Evolutionary conservation across 2,797 vertebrate species (phyloP), one percentile per base, ranked within the genome.

Genomic region (Emys orbicularis): DNA sequence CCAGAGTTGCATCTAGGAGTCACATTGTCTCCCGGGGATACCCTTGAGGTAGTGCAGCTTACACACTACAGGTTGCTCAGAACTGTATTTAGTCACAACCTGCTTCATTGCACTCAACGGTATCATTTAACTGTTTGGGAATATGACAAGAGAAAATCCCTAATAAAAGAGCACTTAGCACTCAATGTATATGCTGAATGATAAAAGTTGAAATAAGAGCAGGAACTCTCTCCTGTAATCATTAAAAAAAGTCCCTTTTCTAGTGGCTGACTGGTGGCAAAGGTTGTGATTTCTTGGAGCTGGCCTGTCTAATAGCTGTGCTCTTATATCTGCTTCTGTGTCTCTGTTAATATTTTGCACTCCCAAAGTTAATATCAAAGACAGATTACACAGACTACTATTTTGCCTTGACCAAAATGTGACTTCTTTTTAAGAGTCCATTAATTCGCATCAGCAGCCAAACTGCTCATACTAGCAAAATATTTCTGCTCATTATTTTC

Each of bases 401-500:
- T 34, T 95, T 90, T 2, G 0, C 37, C 44, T 91, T 95, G 8
- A 61, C 56, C 18, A 95, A 91, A 34, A 80, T 76, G 6, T 47
- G 2, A 13, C 11, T 80, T 37, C 11, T 80, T 84, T 94, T 89
- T 6, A 90, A 84, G 83, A 95, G 6, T 31, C 37, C 11, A 82
- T 86, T 91, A 89, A 83, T 90, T 94, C 88, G 8, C 79, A 86
- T 77, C 65, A 95, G 72, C 31, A 94, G 31, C 23, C 91, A 90
- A 94, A 83, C 37, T 94, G 47, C 59, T 88, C 37, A 82, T 74
- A 76, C 5, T 56, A 86, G 13, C 27, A 96, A 91, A 96, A 90
- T 83, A 89, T 76, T 86, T 79, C 81, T 90, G 44, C 16, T 96
- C 13, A 15, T 93, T 94, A 89, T 93, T 94, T 94, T 92, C 61